These are phyloP conservation scores for Nemurella pictetii DNA, from an alignment of 2,888 invertebrate genomes.

Conservation along the genomic window DNA sequence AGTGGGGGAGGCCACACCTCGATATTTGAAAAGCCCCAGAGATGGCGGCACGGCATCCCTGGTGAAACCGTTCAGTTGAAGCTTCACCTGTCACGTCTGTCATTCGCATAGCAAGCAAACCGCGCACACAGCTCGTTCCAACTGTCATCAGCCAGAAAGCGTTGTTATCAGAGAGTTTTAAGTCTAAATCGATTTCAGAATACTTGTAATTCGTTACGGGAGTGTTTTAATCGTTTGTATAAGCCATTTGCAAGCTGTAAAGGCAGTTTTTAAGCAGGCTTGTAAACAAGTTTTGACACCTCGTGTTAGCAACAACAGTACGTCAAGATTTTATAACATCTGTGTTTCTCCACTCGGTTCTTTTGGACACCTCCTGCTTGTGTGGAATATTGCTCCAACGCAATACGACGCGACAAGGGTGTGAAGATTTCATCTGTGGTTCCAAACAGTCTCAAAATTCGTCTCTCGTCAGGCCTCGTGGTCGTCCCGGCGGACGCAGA, in stretches of 20 bases:
- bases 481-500: conserved; percentile 1
- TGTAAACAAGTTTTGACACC: background rate
- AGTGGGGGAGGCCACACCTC: background rate
- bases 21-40: background rate
- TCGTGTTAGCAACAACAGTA: background rate
- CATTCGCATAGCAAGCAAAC: conserved; percentile 26
- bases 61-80: conserved; percentile 25
- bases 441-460: conserved; percentile 1
- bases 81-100: conserved; percentile 39
- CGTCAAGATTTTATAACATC: background rate
- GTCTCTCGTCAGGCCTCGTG: conserved; percentile 13
- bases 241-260: background rate
- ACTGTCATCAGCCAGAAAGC: conserved; percentile 26
- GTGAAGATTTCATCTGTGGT: background rate
- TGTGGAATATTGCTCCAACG: background rate
- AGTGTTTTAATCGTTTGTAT: background rate
- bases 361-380: background rate
- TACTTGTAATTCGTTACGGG: background rate
- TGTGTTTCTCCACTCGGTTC: background rate
- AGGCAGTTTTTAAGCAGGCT: background rate
- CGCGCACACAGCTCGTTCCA: conserved; percentile 17
- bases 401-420: background rate
- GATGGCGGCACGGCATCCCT: conserved; percentile 18
- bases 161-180: background rate
- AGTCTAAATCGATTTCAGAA: background rate